These are phyloP conservation scores for Leptatherina wallacei DNA, from an alignment of 2,797 vertebrate species.

Conservation along the genomic window DNA sequence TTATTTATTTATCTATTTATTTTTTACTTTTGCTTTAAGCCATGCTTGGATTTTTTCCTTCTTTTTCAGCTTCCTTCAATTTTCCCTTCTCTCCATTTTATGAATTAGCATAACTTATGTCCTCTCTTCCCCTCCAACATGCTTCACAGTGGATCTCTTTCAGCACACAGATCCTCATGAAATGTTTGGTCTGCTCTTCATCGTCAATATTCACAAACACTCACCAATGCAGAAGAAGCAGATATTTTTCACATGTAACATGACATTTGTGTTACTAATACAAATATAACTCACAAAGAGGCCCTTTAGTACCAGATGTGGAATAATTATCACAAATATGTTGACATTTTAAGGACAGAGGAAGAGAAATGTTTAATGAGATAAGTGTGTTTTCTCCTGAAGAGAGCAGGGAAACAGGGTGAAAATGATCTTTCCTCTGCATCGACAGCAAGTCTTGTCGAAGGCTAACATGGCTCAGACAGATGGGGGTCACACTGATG, in stretches of 20 bases:
- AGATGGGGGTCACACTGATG: conserved; percentile 47
- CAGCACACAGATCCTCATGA: conserved; percentile 44
- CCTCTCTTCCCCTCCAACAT: conserved; percentile 43
- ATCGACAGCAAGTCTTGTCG: conserved; percentile 4
- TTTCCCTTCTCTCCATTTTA: conserved; percentile 59
- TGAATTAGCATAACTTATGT: conserved; percentile 72
- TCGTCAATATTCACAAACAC: neutral
- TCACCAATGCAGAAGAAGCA: neutral
- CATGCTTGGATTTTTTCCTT: conserved; percentile 55
- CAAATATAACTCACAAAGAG: neutral
- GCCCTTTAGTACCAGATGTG: neutral
- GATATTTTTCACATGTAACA: neutral
- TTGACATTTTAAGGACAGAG: conserved; percentile 7
- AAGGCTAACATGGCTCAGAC: conserved; percentile 38
- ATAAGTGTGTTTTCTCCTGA: conserved; percentile 30
- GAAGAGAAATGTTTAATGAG: conserved; percentile 6
- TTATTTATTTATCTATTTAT: neutral
- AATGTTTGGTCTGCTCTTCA: conserved; percentile 42
- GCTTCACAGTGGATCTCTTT: conserved; percentile 51
- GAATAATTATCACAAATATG: neutral
- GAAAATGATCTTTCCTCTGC: conserved; percentile 30
- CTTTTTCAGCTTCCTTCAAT: conserved; percentile 68
- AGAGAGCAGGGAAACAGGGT: conserved; percentile 20
- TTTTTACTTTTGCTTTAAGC: conserved; percentile 46
- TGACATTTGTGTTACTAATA: neutral